These are phyloP conservation scores for Antitype chi DNA, from an alignment of 2,888 invertebrate species.

Conservation along the genomic window DNA sequence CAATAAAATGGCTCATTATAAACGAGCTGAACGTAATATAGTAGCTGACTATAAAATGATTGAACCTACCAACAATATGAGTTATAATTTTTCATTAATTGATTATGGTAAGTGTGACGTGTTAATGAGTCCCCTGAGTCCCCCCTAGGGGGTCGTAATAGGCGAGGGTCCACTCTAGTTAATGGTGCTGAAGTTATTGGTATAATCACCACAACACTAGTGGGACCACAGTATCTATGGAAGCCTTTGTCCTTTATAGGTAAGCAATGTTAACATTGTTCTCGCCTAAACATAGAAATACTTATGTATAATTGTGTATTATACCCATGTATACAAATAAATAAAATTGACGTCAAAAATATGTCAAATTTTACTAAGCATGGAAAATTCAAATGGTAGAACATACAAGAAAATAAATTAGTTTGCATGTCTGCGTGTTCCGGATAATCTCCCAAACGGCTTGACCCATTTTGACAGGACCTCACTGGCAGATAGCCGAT, in stretches of 20 bases:
- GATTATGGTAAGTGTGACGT: conserved; percentile 51
- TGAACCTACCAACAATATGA: conserved; percentile 28
- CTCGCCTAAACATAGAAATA: background rate
- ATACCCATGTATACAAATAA: too few species aligned
- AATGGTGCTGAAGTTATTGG: conserved; percentile 48
- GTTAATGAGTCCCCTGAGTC: conserved; percentile 35
- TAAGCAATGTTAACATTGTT: background rate
- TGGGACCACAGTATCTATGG: background rate
- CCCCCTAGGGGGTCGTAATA: conserved; percentile 31
- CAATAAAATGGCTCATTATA: conserved; percentile 48
- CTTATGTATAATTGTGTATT: too few species aligned
- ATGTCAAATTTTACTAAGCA: too few species aligned
- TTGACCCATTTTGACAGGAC: too few species aligned
- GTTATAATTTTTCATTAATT: conserved; percentile 56
- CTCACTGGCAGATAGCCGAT: too few species aligned
- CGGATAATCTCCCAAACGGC: too few species aligned
- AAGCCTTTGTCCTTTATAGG: background rate
- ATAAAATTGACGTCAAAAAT: too few species aligned
- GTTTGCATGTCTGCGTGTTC: too few species aligned
- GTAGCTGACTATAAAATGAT: conserved; percentile 41
- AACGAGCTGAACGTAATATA: conserved; percentile 7
- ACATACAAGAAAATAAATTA: too few species aligned
- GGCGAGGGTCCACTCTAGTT: conserved; percentile 50
- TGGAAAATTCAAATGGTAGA: too few species aligned
- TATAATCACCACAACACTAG: conserved; percentile 38